Conservation (phyloP, 2,797 vertebrate species). For the Poecile montanus region DNA sequence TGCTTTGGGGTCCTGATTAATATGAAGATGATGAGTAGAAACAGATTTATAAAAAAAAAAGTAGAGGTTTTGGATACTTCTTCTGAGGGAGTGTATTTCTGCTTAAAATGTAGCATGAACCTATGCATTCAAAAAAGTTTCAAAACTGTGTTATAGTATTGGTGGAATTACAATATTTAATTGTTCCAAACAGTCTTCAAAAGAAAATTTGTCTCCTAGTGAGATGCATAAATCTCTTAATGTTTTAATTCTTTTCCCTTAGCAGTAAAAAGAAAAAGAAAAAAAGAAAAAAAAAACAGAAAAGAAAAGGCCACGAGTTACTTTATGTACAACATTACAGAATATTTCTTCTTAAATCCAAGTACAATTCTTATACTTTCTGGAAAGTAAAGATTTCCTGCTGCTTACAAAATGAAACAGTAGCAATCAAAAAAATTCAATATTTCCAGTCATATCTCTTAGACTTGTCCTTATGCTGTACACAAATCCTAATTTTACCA, state of each 20-base stretch:
- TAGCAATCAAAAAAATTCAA: background rate
- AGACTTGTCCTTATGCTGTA: background rate
- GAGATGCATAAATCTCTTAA: background rate
- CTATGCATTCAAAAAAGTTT: background rate
- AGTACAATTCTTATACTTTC: background rate
- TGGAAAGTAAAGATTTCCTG: background rate
- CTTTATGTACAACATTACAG: background rate
- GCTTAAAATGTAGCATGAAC: background rate
- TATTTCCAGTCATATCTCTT: background rate
- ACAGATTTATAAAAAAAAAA: background rate
- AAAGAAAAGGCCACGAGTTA: background rate
- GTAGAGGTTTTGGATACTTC: background rate
- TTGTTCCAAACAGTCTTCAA: constrained; percentile 15
- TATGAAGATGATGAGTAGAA: background rate
- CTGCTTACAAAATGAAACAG: background rate
- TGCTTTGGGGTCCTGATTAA: background rate
- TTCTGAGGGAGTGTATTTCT: background rate
- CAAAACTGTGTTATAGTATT: background rate
- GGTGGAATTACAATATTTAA: background rate
- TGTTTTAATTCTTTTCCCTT: constrained; percentile 2
- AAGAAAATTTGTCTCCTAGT: background rate
- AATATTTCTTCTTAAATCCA: background rate
- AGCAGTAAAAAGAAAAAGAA: background rate
- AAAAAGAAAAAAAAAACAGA: too few relatives aligned
- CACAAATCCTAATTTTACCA: background rate